phyloP scores from a whole-genome alignment of 2,888 invertebrate genomes.

The Embidobia sp. region DNA sequence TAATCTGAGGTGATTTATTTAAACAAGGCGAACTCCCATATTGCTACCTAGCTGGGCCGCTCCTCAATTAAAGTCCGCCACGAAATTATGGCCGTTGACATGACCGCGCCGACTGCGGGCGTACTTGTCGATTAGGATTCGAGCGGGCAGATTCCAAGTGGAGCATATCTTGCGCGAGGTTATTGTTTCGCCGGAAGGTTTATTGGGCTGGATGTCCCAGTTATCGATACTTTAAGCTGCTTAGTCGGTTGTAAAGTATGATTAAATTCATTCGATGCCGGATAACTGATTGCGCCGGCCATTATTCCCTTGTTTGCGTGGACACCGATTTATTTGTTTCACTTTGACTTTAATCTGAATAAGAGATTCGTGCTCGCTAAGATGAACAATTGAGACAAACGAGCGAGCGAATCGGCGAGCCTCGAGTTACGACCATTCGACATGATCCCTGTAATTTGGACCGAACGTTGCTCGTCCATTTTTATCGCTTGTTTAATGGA shows the following conservation, averaged over 20 bases:
- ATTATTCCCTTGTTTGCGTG: constrained; percentile 42
- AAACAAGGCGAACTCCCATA: constrained; percentile 58
- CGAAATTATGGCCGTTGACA: constrained; percentile 60
- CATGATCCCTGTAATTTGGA: constrained; percentile 13
- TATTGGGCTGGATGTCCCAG: constrained; percentile 46
- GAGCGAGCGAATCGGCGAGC: background rate
- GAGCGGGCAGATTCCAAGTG: constrained; percentile 39
- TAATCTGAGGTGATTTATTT: constrained; percentile 62
- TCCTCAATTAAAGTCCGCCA: constrained; percentile 60
- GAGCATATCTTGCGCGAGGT: constrained; percentile 38
- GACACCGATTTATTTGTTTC: constrained; percentile 27
- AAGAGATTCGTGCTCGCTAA: constrained; percentile 18
- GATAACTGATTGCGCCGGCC: constrained; percentile 43
- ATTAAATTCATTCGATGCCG: constrained; percentile 50
- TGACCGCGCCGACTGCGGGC: too few relatives aligned
- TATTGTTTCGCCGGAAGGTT: constrained; percentile 55
- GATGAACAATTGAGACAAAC: constrained; percentile 31
- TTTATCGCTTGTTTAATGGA: constrained; percentile 27
- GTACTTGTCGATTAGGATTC: constrained; percentile 49
- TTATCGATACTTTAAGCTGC: constrained; percentile 60
- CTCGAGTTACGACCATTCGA: constrained; percentile 7
- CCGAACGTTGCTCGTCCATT: background rate
- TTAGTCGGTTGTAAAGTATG: constrained; percentile 51
- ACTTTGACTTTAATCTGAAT: constrained; percentile 34
- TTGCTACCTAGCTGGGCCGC: constrained; percentile 53